These are phyloP conservation scores for Atlantisia rogersi DNA, from an alignment of 2,113 vertebrate genomes.

Conservation along the genomic window DNA sequence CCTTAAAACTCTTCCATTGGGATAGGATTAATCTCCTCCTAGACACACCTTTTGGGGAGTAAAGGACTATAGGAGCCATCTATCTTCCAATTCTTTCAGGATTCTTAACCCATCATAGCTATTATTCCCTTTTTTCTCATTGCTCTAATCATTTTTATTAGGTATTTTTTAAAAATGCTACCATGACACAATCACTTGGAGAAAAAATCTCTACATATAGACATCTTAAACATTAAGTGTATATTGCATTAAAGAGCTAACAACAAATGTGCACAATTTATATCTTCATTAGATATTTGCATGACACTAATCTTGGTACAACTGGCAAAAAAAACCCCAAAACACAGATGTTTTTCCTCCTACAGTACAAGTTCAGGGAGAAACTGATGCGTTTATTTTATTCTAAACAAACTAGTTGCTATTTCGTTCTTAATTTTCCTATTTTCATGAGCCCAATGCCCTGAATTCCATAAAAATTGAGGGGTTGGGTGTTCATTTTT, in stretches of 20 bases:
- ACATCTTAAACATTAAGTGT: neutral
- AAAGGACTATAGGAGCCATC: neutral
- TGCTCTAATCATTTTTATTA: neutral
- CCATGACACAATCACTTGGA: neutral
- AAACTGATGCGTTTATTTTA: neutral
- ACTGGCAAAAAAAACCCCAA: neutral
- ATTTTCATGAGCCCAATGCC: neutral
- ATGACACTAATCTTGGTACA: neutral
- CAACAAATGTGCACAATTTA: neutral
- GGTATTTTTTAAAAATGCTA: neutral
- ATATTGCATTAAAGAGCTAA: neutral
- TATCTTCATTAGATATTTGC: neutral
- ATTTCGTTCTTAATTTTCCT: neutral
- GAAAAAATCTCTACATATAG: neutral
- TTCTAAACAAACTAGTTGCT: neutral
- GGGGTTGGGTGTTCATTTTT: accelerated
- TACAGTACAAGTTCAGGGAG: neutral
- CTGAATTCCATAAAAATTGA: neutral
- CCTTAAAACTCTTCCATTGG: neutral
- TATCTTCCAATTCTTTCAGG: neutral
- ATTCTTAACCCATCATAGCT: neutral
- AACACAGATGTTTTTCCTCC: neutral
- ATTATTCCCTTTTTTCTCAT: neutral
- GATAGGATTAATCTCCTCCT: neutral
- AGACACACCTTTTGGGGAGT: neutral